A percentile compares a stretch with the other conserved stretches of the same genome.
Conservation (phyloP, 2,888 invertebrate species). For the Iphiclides podalirius region DNA sequence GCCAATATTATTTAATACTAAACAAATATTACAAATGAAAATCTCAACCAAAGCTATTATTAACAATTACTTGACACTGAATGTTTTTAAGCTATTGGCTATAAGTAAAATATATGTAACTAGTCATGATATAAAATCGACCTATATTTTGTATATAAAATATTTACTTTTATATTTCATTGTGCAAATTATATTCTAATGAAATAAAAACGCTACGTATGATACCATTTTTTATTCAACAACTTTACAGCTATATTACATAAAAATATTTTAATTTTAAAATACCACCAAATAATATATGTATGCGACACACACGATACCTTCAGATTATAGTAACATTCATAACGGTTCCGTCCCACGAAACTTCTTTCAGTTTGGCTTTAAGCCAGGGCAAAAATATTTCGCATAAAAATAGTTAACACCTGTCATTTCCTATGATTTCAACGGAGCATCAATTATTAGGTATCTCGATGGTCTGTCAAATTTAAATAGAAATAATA, state of each 20-base stretch:
- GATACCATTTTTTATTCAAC: constrained; percentile 19
- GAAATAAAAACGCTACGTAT: constrained; percentile 57
- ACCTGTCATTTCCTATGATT: constrained; percentile 15
- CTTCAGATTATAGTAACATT: no score
- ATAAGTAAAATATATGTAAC: constrained; percentile 48
- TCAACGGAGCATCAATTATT: constrained; percentile 1
- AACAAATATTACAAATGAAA: neutral
- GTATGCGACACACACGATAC: no score
- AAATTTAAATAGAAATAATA: no score
- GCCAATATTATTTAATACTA: constrained; percentile 9
- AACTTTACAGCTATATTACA: no score
- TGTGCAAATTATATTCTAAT: constrained; percentile 62
- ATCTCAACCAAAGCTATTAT: constrained; percentile 28
- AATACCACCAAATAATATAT: no score
- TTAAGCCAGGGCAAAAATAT: constrained; percentile 2
- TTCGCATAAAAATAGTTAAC: constrained; percentile 3
- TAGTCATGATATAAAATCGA: constrained; percentile 73
- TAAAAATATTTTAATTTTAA: no score
- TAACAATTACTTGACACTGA: constrained; percentile 38
- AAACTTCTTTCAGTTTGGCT: constrained; percentile 9
- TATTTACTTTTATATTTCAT: constrained; percentile 52
- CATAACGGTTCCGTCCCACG: neutral
- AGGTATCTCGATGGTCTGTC: no score
- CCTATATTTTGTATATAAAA: constrained; percentile 75
- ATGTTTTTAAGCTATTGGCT: constrained; percentile 47